These are phyloP conservation scores for Melanotaenia parkinsoni DNA, from an alignment of 2,797 vertebrate species.

Conservation along the genomic window DNA sequence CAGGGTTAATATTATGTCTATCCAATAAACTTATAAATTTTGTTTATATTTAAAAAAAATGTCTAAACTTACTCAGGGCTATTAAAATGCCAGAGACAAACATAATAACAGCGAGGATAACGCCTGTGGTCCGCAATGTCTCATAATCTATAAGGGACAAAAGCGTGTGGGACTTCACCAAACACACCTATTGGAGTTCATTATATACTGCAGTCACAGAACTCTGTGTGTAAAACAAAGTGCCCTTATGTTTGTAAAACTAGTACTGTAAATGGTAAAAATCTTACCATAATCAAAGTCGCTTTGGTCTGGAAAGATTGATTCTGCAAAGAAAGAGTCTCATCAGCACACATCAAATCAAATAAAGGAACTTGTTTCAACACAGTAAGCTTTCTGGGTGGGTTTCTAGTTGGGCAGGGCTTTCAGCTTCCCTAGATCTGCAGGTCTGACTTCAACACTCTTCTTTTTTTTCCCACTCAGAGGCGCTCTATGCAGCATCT, in stretches of 20 bases:
- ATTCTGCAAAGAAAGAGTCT: constrained; percentile 65
- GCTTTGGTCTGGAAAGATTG: constrained; percentile 74
- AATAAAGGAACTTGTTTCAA: constrained; percentile 11
- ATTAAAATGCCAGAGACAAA: constrained; percentile 85
- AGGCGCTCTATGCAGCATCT: constrained; percentile 69
- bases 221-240: background rate
- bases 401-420: constrained; percentile 22
- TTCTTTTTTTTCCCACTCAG: constrained; percentile 32
- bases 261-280: background rate
- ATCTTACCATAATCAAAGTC: constrained; percentile 84
- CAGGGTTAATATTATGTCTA: constrained; percentile 25
- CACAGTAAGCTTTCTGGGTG: background rate
- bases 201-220: background rate
- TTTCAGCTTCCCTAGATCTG: constrained; percentile 45
- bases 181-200: background rate
- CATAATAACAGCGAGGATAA: constrained; percentile 83
- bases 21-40: constrained; percentile 17
- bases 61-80: constrained; percentile 83
- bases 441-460: constrained; percentile 63
- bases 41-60: constrained; percentile 7
- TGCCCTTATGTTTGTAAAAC: background rate
- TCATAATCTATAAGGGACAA: constrained; percentile 81
- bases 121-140: constrained; percentile 83
- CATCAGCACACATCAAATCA: constrained; percentile 6
- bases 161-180: constrained; percentile 28